Evolutionary conservation across 2,797 vertebrate species (phyloP).

Genomic region (Pteropus rufus): DNA sequence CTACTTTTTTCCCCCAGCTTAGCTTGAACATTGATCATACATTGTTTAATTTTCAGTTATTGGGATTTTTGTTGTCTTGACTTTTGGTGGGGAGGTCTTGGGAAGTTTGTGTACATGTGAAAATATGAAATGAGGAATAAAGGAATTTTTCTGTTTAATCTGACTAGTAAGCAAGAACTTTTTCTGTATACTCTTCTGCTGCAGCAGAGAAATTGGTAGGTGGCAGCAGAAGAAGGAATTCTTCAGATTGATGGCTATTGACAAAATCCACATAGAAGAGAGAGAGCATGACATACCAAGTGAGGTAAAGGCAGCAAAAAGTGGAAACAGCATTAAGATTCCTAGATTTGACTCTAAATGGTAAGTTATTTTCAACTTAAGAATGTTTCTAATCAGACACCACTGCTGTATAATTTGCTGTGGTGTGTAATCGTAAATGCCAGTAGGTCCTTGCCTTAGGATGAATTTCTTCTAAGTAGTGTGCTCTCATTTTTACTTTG

Average conservation of each 20-base stretch:
- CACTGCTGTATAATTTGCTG: not conserved
- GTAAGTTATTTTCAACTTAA: constrained; percentile 76
- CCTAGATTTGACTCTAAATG: constrained; percentile 68
- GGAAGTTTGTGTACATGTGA: constrained; percentile 42
- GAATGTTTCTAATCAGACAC: not conserved
- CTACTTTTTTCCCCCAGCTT: constrained; percentile 2
- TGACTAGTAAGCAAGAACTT: constrained; percentile 81
- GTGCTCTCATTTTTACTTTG: not conserved
- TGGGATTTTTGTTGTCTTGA: constrained; percentile 46
- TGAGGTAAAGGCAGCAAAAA: constrained; percentile 66
- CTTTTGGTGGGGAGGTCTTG: not conserved
- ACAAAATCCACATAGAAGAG: constrained; percentile 75
- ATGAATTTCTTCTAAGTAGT: not conserved
- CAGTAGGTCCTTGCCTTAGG: not conserved
- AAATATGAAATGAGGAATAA: constrained; percentile 74
- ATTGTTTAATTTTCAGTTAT: constrained; percentile 51
- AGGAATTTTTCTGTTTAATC: constrained; percentile 63
- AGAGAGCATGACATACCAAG: constrained; percentile 70
- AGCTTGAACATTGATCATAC: constrained; percentile 48
- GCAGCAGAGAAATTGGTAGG: constrained; percentile 86
- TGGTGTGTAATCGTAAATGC: not conserved
- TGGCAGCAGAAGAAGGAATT: constrained; percentile 83
- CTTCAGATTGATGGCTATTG: constrained; percentile 70
- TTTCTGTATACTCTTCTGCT: constrained; percentile 86
- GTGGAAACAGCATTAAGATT: constrained; percentile 63